These are phyloP conservation scores for Coryphaenoides rupestris DNA, from an alignment of 2,113 vertebrate species.

Conservation along the genomic window DNA sequence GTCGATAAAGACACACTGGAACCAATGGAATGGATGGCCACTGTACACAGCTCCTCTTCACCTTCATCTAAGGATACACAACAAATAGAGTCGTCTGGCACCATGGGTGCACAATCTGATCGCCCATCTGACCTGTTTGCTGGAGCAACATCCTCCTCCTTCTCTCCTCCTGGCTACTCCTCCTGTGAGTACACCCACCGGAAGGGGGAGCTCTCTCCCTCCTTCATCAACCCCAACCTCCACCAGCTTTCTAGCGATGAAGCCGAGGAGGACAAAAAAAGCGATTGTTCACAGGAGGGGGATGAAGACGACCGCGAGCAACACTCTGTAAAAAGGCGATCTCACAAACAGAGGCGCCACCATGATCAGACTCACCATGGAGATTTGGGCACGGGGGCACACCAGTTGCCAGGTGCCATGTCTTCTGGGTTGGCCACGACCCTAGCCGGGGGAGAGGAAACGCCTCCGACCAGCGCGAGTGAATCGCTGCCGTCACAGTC, in stretches of 20 bases:
- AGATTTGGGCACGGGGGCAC: slow-evolving; percentile 46
- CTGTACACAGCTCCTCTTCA: slow-evolving; percentile 63
- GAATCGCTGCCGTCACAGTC: slow-evolving; percentile 93
- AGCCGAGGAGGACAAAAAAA: slow-evolving; percentile 67
- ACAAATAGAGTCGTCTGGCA: slow-evolving; percentile 45
- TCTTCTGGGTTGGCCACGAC: slow-evolving; percentile 55
- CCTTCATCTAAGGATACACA: slow-evolving; percentile 66
- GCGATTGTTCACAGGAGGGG: slow-evolving; percentile 57
- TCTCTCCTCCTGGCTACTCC: slow-evolving; percentile 60
- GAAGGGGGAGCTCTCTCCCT: slow-evolving; percentile 89
- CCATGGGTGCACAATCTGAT: slow-evolving; percentile 54
- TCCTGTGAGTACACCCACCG: slow-evolving; percentile 76
- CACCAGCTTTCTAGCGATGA: slow-evolving; percentile 82
- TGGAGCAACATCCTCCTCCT: slow-evolving; percentile 57
- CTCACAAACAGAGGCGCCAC: slow-evolving; percentile 79
- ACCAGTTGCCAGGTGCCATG: slow-evolving; percentile 42
- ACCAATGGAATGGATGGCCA: slow-evolving; percentile 52
- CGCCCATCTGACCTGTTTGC: slow-evolving; percentile 72
- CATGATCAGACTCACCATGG: slow-evolving; percentile 63
- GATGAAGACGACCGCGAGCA: slow-evolving; percentile 64
- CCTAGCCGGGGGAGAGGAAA: slow-evolving; percentile 83
- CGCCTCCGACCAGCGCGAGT: slow-evolving; percentile 89
- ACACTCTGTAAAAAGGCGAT: slow-evolving; percentile 77
- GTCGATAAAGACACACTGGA: slow-evolving; percentile 41
- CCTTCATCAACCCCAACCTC: slow-evolving; percentile 90